Conservation (phyloP, 2,797 vertebrate genomes). For the Pseudopleuronectes americanus region DNA sequence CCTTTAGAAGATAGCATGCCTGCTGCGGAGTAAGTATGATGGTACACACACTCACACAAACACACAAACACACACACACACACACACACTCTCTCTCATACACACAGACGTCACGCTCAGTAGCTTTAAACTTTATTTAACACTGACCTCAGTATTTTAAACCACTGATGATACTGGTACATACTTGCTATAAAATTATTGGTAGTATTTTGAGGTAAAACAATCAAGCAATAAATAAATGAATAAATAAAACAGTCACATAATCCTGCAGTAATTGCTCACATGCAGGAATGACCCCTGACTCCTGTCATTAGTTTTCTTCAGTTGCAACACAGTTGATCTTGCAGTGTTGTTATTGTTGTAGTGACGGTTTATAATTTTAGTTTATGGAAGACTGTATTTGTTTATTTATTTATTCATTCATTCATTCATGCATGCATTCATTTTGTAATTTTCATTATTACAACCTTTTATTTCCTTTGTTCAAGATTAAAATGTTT, state of each 20-base stretch:
- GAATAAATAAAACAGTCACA: not conserved
- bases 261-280: not conserved
- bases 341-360: not conserved
- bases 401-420: not conserved
- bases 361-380: no score
- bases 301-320: conserved; percentile 1
- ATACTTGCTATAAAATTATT: not conserved
- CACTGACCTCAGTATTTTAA: not conserved
- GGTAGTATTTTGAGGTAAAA: not conserved
- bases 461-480: not conserved
- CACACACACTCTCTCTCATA: no score
- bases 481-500: not conserved
- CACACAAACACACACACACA: not conserved
- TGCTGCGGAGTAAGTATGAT: conserved; percentile 69
- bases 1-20: conserved; percentile 58
- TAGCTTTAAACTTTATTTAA: not conserved
- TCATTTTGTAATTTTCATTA: no score
- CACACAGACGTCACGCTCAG: not conserved
- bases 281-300: conserved; percentile 7
- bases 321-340: not conserved
- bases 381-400: not conserved
- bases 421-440: not conserved
- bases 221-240: not conserved
- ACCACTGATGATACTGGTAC: no score
- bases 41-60: not conserved